A percentile compares a stretch with the other conserved stretches of the same genome.
These are phyloP conservation scores for Dinomys branickii DNA, from an alignment of 2,113 vertebrate genomes.

Conservation along the genomic window DNA sequence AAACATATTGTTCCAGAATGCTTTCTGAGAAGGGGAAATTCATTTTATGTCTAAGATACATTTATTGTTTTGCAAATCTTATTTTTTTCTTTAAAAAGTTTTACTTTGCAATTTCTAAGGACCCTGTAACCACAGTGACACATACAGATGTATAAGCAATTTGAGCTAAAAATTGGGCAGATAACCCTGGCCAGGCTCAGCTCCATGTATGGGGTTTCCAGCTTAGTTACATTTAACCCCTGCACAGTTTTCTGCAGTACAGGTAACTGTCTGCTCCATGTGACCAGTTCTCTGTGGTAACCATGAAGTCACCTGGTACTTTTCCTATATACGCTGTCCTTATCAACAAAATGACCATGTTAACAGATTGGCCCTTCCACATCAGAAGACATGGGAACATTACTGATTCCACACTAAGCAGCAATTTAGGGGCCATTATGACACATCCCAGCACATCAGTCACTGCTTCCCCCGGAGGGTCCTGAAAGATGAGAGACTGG, in stretches of 20 bases:
- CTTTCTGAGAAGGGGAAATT: not conserved
- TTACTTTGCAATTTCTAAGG: not conserved
- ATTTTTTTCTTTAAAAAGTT: not conserved
- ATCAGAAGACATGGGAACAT: not conserved
- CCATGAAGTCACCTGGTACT: fast-evolving
- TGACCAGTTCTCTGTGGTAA: fast-evolving
- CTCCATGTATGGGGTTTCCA: fast-evolving
- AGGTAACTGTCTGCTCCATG: too few species aligned
- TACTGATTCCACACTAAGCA: fast-evolving
- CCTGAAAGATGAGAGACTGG: not conserved
- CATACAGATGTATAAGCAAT: not conserved
- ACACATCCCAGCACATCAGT: not conserved
- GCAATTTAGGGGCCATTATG: not conserved
- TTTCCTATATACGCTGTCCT: not conserved
- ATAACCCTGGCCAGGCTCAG: fast-evolving
- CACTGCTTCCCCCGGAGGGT: not conserved
- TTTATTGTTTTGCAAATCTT: not conserved
- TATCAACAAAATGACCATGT: fast-evolving
- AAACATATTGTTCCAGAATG: not conserved
- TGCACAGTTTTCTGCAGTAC: not conserved
- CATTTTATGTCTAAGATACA: not conserved
- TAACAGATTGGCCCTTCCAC: fast-evolving
- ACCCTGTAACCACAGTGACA: too few species aligned
- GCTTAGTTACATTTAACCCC: too few species aligned
- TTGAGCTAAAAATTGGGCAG: not conserved